phyloP scores from a whole-genome alignment of 2,797 vertebrate genomes.

The Odontamblyopus lacepedii region DNA sequence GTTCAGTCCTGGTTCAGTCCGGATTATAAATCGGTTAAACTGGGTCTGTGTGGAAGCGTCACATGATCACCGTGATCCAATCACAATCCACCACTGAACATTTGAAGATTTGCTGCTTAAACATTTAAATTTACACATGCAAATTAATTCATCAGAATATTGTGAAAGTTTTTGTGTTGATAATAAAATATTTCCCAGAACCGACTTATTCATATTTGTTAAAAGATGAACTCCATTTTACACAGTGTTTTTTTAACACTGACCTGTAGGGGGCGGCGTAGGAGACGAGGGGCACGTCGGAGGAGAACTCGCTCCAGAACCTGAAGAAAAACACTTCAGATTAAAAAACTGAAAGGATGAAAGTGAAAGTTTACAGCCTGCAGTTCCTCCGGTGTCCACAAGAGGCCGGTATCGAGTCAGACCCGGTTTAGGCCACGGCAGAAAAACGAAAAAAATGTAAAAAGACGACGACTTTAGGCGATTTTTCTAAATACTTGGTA shows the following conservation, averaged over 20 bases:
- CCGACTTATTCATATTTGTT: no score
- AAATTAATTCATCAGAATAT: neutral
- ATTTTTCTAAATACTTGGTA: no score
- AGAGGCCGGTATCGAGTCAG: neutral
- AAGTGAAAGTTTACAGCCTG: neutral
- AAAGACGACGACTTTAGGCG: no score
- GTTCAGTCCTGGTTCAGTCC: no score
- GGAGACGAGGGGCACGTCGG: constrained; percentile 92
- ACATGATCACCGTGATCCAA: neutral
- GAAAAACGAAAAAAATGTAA: no score
- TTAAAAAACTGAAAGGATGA: constrained; percentile 1
- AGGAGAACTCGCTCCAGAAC: constrained; percentile 90
- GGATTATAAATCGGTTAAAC: no score
- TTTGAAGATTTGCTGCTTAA: neutral
- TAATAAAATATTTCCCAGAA: no score
- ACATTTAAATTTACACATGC: neutral
- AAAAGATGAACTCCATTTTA: no score
- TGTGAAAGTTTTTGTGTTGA: neutral
- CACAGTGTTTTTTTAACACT: constrained; percentile 7
- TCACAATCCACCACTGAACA: neutral
- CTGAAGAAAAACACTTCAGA: constrained; percentile 59
- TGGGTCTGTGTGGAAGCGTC: neutral
- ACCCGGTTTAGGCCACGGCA: no score
- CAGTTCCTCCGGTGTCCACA: neutral
- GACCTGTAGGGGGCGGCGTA: constrained; percentile 81